Evolutionary conservation across 2,797 vertebrate species (phyloP).

Genomic region (Acrossocheilus fasciatus): DNA sequence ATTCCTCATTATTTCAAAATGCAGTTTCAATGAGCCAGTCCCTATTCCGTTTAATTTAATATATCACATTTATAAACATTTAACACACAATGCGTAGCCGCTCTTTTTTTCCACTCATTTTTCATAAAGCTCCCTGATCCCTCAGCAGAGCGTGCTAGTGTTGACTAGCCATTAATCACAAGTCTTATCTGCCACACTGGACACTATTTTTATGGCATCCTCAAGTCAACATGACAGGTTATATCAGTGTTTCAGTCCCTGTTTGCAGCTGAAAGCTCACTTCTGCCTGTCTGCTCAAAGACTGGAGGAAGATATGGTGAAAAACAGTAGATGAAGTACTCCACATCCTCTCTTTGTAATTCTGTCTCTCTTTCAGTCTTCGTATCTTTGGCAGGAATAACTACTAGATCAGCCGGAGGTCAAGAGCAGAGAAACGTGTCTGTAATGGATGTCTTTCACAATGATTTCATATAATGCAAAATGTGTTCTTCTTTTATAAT

Average conservation of each 20-base stretch:
- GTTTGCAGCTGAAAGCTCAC: conserved; percentile 27
- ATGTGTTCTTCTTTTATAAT: not conserved
- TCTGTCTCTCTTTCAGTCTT: conserved; percentile 62
- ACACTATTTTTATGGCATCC: conserved; percentile 83
- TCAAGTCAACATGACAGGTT: conserved; percentile 83
- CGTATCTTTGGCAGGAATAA: conserved; percentile 65
- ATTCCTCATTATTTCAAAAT: conserved; percentile 22
- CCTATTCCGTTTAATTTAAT: conserved; percentile 11
- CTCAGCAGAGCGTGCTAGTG: conserved; percentile 48
- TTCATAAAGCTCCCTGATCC: conserved; percentile 34
- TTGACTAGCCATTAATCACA: conserved; percentile 54
- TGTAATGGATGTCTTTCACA: not conserved
- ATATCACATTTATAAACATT: conserved; percentile 8
- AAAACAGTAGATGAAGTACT: conserved; percentile 8
- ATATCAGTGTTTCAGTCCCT: conserved; percentile 74
- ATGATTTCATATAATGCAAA: not conserved
- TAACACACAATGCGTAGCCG: not conserved
- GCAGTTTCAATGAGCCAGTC: conserved; percentile 17
- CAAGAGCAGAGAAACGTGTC: conserved; percentile 55
- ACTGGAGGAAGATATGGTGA: conserved; percentile 30
- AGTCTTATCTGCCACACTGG: conserved; percentile 65
- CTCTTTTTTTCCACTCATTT: conserved; percentile 16
- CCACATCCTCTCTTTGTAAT: not conserved
- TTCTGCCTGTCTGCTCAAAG: conserved; percentile 30
- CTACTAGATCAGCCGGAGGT: conserved; percentile 69